A percentile compares a stretch with the other conserved stretches of the same genome.
Evolutionary conservation across 2,113 vertebrate species (phyloP).

Genomic region (Boulengeromyrus knoepffleri): DNA sequence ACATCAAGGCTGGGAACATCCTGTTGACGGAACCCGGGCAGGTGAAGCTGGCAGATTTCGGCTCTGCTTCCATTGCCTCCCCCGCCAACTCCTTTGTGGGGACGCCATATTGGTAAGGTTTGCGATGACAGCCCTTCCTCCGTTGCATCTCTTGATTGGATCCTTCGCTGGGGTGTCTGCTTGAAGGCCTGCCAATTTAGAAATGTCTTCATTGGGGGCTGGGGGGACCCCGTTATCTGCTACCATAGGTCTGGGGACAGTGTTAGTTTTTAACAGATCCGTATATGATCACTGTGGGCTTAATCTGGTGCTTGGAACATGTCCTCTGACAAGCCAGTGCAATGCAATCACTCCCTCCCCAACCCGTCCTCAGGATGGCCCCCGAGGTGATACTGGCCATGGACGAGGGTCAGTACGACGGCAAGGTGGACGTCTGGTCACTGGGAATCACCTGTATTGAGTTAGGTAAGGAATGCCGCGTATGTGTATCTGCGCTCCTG

Average conservation of each 20-base stretch:
- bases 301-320: not conserved
- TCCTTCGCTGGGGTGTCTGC: not conserved
- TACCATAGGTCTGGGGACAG: not conserved
- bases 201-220: not conserved
- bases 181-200: not conserved
- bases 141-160: not conserved
- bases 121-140: not conserved
- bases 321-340: not conserved
- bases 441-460: slow-evolving; percentile 99
- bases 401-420: slow-evolving; percentile 99
- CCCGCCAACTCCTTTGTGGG: slow-evolving; percentile 99
- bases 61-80: slow-evolving; percentile 94
- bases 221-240: not conserved
- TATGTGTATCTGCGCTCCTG: not conserved
- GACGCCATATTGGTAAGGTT: slow-evolving; percentile 96
- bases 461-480: slow-evolving; percentile 68
- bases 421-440: slow-evolving; percentile 99
- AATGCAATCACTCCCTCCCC: slow-evolving; percentile 11
- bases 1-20: slow-evolving; percentile 78
- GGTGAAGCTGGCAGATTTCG: slow-evolving; percentile 97
- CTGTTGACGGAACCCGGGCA: slow-evolving; percentile 94
- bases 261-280: not conserved
- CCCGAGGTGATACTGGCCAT: slow-evolving; percentile 98
- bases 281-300: not conserved
- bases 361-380: slow-evolving; percentile 77